Base-by-base conservation (phyloP, 2,797 vertebrate genomes). In the Natrix natrix region DNA sequence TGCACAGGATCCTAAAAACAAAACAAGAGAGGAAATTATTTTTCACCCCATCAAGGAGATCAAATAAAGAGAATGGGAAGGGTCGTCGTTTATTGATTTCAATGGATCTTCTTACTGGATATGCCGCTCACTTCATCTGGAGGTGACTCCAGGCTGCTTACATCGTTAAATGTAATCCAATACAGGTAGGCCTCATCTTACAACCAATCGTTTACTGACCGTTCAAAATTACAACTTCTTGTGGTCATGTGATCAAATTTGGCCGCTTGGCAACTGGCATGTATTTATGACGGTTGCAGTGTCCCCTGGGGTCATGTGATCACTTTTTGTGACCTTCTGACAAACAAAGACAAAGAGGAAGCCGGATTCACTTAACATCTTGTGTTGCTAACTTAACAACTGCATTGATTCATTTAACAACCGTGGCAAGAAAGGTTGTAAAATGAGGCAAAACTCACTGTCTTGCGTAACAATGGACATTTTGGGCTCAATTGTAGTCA, bases 1-100 rank as follows among this genome's bases (percentile, higher is more conserved):
- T 89, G 13, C 14, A 90, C 69, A 3, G 87, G 26, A 60, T 28
- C 95, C 96, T 97, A 94, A 12, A 93, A 89, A 5, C 28, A 13
- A 24, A 48, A 20, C 0, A 0, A 87, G 14, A n/a, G 89, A 48
- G 16, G 54, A 55, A n/a, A 74, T 55, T 32, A n/a, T 24, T 24
- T 83, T 24, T 2, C 5, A 3, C 52, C 3, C 17, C 55, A n/a
- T 55, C 3, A 5, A 32, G 28, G 17, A 16, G 86, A 56, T 55
- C 28, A 26, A 55, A 55, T 56, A 28, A 54, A 54, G 28, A n/a
- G 6, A 56, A 28, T 4, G 86, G 52, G 52, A 87, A 54, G 8
- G 28, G 14, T 14, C 2, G 1, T 26, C 13, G 14, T 87, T 54
- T n/a, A 20, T n/a, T 20, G 32, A 89, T 60, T 14, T 60, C 37